Evolutionary conservation across 1,140 invertebrate species (phyloP).

Genomic region (Ceratina australensis): DNA sequence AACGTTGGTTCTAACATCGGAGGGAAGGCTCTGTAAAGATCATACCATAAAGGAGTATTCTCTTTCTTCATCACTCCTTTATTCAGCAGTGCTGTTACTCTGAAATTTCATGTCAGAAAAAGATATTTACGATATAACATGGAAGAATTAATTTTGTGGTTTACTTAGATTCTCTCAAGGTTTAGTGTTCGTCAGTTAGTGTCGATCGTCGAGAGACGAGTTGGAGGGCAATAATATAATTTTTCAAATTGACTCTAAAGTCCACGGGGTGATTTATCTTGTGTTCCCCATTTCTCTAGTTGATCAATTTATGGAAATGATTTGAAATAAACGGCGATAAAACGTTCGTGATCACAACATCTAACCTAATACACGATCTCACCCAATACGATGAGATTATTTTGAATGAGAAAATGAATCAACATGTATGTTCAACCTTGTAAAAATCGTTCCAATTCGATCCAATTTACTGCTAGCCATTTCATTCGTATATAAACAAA

Average conservation of each 20-base stretch:
- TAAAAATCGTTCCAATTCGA: constrained; percentile 86
- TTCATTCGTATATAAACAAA: no score
- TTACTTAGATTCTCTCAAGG: neutral
- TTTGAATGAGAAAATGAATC: neutral
- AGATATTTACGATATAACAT: constrained; percentile 14
- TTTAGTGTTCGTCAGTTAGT: no score
- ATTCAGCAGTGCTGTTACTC: constrained; percentile 87
- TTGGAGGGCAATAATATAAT: no score
- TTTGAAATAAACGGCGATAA: no score
- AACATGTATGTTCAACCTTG: constrained; percentile 78
- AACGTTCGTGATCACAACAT: no score
- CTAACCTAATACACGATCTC: no score
- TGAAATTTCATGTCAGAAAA: constrained; percentile 74
- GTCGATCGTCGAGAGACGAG: no score
- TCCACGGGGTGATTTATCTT: no score
- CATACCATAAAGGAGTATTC: constrained; percentile 94
- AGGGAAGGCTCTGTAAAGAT: constrained; percentile 92
- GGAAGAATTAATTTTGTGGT: neutral
- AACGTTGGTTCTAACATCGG: constrained; percentile 88
- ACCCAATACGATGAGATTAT: no score
- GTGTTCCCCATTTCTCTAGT: no score
- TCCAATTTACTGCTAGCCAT: constrained; percentile 86
- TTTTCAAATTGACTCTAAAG: no score
- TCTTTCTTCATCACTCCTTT: constrained; percentile 87
- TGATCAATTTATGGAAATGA: no score